Conservation (phyloP, 2,797 vertebrate genomes). For the Neoniphon sammara region DNA sequence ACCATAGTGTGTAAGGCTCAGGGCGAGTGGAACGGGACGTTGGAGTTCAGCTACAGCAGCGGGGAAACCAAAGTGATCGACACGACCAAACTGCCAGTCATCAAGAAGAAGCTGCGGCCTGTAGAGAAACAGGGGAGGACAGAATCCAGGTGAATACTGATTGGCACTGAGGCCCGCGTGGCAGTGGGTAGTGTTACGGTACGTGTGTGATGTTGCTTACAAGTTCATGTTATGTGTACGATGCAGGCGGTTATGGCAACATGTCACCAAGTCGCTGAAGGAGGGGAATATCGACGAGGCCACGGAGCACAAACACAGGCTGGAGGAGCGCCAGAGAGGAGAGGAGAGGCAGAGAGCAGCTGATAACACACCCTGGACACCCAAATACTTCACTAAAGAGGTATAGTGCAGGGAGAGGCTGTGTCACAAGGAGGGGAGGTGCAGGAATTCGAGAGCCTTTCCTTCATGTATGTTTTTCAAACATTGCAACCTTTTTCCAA, state of each 20-base stretch:
- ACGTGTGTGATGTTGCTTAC: background rate
- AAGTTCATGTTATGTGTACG: background rate
- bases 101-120: conserved; percentile 85
- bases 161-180: fast-evolving
- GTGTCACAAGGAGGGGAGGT: too few species aligned
- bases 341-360: conserved; percentile 87
- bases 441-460: too few species aligned
- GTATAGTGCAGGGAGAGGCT: conserved; percentile 44
- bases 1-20: conserved; percentile 88
- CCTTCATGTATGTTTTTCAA: too few species aligned
- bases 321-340: conserved; percentile 91
- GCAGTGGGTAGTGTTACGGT: fast-evolving
- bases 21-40: conserved; percentile 88
- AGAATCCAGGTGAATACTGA: conserved; percentile 87
- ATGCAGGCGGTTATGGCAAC: conserved; percentile 89
- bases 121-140: conserved; percentile 85
- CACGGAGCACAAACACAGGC: conserved; percentile 89
- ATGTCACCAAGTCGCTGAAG: conserved; percentile 89
- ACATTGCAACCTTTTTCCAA: too few species aligned
- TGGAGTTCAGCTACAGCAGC: conserved; percentile 88
- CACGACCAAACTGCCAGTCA: conserved; percentile 82
- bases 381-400: conserved; percentile 91
- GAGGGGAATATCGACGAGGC: conserved; percentile 89
- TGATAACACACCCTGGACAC: conserved; percentile 85
- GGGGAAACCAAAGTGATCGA: conserved; percentile 89